Percentiles rank a stretch among this genome's conserved stretches.
Conservation (phyloP, 2,113 vertebrate genomes). For the Catharus minimus region DNA sequence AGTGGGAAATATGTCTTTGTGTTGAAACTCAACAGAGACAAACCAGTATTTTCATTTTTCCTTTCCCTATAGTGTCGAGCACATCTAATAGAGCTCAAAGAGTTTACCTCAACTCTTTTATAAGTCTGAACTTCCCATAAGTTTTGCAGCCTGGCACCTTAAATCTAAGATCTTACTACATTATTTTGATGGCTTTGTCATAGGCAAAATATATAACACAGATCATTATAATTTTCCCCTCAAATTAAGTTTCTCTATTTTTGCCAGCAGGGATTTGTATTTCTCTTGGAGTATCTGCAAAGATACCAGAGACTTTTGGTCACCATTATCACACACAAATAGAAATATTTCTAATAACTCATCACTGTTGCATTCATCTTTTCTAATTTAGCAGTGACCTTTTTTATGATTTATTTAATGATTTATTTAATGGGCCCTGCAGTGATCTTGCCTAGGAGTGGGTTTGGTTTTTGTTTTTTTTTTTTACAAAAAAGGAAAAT, state of each 20-base stretch:
- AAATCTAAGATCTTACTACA: background rate
- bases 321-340: background rate
- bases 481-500: background rate
- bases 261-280: background rate
- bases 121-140: background rate
- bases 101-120: background rate
- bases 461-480: fast-evolving
- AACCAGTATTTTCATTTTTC: background rate
- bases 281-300: background rate
- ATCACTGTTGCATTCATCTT: background rate
- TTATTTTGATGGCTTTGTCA: background rate
- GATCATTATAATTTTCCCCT: background rate
- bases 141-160: background rate
- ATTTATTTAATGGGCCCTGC: background rate
- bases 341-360: background rate
- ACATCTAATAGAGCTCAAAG: background rate
- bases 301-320: background rate
- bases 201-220: background rate
- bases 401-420: background rate
- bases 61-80: background rate
- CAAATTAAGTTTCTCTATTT: background rate
- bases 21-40: background rate
- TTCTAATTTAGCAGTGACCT: background rate
- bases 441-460: background rate
- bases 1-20: background rate